Evolutionary conservation across 2,113 vertebrate species (phyloP), one percentile per base, ranked within the genome.

Genomic region (Promerops cafer): DNA sequence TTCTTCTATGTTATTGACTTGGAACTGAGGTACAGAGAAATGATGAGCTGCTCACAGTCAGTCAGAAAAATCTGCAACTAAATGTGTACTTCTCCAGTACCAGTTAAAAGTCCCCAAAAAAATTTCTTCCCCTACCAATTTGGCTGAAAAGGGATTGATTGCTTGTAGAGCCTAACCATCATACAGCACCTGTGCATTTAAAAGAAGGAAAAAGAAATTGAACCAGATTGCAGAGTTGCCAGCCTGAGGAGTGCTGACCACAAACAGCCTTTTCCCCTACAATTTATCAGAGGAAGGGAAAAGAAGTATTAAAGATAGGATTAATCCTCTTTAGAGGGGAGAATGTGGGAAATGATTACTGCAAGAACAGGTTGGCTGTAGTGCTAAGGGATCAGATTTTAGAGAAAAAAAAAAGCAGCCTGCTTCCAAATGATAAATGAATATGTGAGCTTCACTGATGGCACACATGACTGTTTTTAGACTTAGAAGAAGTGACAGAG

Each of bases 401-500:
- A 86, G 85, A 19, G n/a, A 39, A 84, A 90, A 83, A 93, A 94
- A 90, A 45, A 54, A 85, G n/a, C 90, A 96, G 85, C 59, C 92
- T 96, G 87, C 68, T 71, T 97, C 68, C 5, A 28, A 94, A 96
- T 93, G 94, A 96, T 93, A 96, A 96, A 97, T 97, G 94, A 96
- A 89, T 95, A 95, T 89, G 40, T 92, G 94, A 92, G 83, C 87
- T 83, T 83, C 83, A 49, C 68, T 88, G 90, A 94, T 59, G 90
- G 86, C 88, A 86, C 76, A 88, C 50, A 72, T 91, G 93, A 83
- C 90, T 81, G 92, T 95, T 94, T 92, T 95, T 88, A 95, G 76
- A 83, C 87, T 95, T 92, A 93, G 68, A 94, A 95, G 68, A 96
- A 95, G 92, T 95, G 94, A 96, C 93, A 96, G 92, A 93, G 64